Base-by-base conservation (phyloP, 2,888 invertebrate genomes). In the Hedya salicella region DNA sequence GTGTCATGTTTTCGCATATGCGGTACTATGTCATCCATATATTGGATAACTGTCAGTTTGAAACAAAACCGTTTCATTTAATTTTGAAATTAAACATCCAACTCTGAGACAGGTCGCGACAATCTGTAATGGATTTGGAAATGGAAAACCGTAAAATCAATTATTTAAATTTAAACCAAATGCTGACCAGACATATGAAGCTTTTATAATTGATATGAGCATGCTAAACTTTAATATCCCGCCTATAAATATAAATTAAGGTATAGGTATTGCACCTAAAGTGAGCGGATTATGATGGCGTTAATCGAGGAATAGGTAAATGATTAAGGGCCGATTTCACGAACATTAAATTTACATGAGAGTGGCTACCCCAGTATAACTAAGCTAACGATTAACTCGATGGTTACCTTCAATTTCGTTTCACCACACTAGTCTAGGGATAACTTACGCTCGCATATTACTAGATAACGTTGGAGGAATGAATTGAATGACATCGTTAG, bases 101-200 rank as follows among this genome's bases (percentile, higher is more conserved):
- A 25, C 25, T 57, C 21, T 32, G 56, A 13, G 52, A 42, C 32
- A 39, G 30, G 59, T 59, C 63, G 68, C 11, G 67, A 57, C 48
- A 49, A 53, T 39, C 59, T 52, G 59, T 69, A 68, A 69, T 64
- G 53, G 61, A 61, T 67, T 67, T 69, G 36, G 42, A 49, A 67
- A 53, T 39, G 50, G 50, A 44, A 44, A n/a, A 21, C 50, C 39
- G 48, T 53, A 13, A 56, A 69, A 69, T 69, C 69, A 69, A 69
- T 69, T 69, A 69, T 65, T 67, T 52, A 68, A 68, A 69, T 67
- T 69, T 52, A 60, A 62, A 69, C 53, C 60, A 67, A 68, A 60
- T 48, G 48, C 36, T 21, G 36, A 14, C 11, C 36, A 11, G 11
- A 36, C 9, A 36, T 9, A 36, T 36, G 1, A 1, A 36, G 36